A percentile compares a stretch with the other conserved stretches of the same genome.
Evolutionary conservation across 2,888 invertebrate species (phyloP).

Genomic region (Hypolimnas misippus): DNA sequence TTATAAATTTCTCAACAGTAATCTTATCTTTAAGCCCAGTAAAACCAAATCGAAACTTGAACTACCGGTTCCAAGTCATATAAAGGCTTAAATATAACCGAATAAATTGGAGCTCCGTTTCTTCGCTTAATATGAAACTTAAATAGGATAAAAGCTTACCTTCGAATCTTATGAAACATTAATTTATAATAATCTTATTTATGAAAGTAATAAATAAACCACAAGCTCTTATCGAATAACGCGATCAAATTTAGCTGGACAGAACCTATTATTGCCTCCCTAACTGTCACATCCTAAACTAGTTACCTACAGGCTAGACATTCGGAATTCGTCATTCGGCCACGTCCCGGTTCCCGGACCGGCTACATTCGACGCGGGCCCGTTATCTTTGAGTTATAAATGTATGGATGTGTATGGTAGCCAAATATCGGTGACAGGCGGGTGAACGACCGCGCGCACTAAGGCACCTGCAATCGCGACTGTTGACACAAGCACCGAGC

Average conservation of each 20-base stretch:
- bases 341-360: slow-evolving; percentile 48
- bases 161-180: slow-evolving; percentile 1
- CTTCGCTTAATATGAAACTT: neutral
- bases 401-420: slow-evolving; percentile 67
- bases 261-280: neutral
- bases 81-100: slow-evolving; percentile 27
- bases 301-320: slow-evolving; percentile 25
- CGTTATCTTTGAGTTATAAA: slow-evolving; percentile 63
- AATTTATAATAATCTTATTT: slow-evolving; percentile 11
- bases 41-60: slow-evolving; percentile 33
- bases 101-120: slow-evolving; percentile 22
- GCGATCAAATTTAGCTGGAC: neutral
- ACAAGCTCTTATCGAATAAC: neutral
- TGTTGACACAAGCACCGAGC: slow-evolving; percentile 71
- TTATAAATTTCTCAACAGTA: slow-evolving; percentile 25
- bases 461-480: slow-evolving; percentile 78
- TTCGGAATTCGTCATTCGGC: slow-evolving; percentile 32
- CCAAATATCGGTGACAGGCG: slow-evolving; percentile 76
- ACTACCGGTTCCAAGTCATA: slow-evolving; percentile 33
- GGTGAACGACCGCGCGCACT: slow-evolving; percentile 68
- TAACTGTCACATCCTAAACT: slow-evolving; percentile 13
- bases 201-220: slow-evolving; percentile 11
- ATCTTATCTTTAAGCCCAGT: slow-evolving; percentile 31
- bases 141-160: slow-evolving; percentile 5
- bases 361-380: slow-evolving; percentile 50